Evolutionary conservation across 2,113 vertebrate species (phyloP).

Genomic region (Antigone vipio): DNA sequence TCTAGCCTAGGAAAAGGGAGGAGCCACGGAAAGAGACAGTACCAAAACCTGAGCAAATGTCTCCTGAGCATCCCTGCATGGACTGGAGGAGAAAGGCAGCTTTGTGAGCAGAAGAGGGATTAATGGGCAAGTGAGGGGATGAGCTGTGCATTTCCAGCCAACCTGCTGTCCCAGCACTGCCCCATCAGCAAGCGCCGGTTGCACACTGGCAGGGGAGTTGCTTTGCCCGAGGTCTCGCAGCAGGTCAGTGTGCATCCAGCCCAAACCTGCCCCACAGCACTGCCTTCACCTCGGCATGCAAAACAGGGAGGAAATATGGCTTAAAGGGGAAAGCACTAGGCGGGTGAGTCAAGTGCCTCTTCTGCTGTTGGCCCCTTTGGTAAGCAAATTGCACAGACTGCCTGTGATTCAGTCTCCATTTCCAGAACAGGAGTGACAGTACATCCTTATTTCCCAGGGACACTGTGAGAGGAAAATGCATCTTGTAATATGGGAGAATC

Average conservation of each 20-base stretch:
- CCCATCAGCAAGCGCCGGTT: no score
- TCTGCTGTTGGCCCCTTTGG: background rate
- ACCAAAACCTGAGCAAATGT: background rate
- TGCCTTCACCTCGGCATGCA: background rate
- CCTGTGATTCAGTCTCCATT: background rate
- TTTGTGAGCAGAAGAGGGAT: background rate
- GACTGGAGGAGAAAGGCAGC: background rate
- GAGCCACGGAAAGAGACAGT: background rate
- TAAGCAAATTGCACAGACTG: background rate
- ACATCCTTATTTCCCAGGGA: background rate
- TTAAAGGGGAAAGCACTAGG: background rate
- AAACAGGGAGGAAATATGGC: background rate
- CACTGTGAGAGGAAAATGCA: background rate
- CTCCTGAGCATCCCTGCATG: background rate
- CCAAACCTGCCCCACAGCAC: background rate
- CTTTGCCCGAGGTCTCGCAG: background rate
- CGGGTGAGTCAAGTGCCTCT: background rate
- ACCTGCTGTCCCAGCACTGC: background rate
- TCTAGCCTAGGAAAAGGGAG: background rate
- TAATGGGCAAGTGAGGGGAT: background rate
- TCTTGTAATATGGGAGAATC: background rate
- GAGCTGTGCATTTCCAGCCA: background rate
- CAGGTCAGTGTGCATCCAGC: background rate
- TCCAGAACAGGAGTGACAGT: background rate
- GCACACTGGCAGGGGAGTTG: background rate